Base-by-base conservation (phyloP, 64 coral and sea anemone genomes). In the Montipora efflorescens region DNA sequence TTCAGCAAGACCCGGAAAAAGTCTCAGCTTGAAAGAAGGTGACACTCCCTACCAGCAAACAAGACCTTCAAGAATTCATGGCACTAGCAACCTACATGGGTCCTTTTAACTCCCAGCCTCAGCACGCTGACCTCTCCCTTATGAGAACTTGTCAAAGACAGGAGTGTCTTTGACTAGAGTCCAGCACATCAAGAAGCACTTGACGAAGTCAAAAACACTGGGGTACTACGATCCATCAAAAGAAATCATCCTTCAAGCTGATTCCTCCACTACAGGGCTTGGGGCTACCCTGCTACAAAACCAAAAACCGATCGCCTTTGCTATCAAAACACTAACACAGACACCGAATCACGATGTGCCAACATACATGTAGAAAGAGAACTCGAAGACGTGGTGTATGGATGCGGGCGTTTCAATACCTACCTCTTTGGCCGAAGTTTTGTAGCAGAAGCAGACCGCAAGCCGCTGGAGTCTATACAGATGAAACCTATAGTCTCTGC, bases 361-460 rank as follows among this genome's bases (percentile, higher is more conserved):
- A 93, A 93, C 59, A 87, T 36, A 36, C 36, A 36, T 36, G 36
- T 87, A 25, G 82, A 87, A 57, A 49, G 91, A 47, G 58, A 93
- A 20, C 59, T 79, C 44, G 19, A 82, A 68, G 92, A 84, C n/a
- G 92, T 94, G 2, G 85, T 87, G 5, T 75, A 90, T 43, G 86
- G 93, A 16, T 94, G 93, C 58, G 87, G 84, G 19, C 23, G 79
- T 2, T 94, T 95, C 18, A 73, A 95, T 48, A 95, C 81, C 0
- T 90, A 90, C 15, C 50, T 90, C 8, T 95, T 20, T 53, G 93
- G 93, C 75, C 55, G 87, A 61, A 48, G 11, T 16, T 90, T 83
- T n/a, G 25, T 53, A 13, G 4, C 10, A 57, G 28, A 81, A 95
- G 58, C 18, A 5, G 92, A 94, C 87, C 92, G 89, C 55, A 36